A percentile compares a stretch with the other conserved stretches of the same genome.
Evolutionary conservation across 2,797 vertebrate species (phyloP).

Genomic region (Pipistrellus nathusii): DNA sequence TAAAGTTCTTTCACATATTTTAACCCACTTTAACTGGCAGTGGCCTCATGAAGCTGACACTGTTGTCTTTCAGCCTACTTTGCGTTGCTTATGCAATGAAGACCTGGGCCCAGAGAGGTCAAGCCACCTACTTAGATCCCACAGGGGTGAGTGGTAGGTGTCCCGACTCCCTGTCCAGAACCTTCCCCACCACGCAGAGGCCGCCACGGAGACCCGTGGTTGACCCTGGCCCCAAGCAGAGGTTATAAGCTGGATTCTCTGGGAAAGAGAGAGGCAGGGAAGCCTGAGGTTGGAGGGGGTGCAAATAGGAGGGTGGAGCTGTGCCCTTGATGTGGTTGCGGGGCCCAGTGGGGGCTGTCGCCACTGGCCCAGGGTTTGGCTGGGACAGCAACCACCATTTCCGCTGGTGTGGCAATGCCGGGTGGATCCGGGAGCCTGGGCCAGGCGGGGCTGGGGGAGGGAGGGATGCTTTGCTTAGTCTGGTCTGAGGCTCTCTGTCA

Average conservation of each 20-base stretch:
- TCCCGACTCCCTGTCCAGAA: neutral
- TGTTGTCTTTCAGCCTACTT: neutral
- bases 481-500: neutral
- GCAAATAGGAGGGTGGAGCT: slow-evolving; percentile 45
- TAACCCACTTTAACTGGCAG: neutral
- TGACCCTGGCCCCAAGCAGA: neutral
- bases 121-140: neutral
- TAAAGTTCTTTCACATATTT: neutral
- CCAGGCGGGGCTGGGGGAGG: neutral
- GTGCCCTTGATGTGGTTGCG: slow-evolving; percentile 74
- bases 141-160: neutral
- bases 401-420: slow-evolving; percentile 66
- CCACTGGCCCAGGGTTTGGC: slow-evolving; percentile 74
- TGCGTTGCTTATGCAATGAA: neutral
- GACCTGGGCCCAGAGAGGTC: neutral
- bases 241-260: neutral
- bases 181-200: slow-evolving; percentile 34
- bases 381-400: slow-evolving; percentile 52
- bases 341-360: slow-evolving; percentile 55
- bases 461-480: neutral
- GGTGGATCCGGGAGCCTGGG: slow-evolving; percentile 47
- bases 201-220: neutral
- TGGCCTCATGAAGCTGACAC: neutral
- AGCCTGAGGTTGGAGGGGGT: slow-evolving; percentile 40
- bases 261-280: neutral